A percentile compares a stretch with the other conserved stretches of the same genome.
Evolutionary conservation across 2,888 invertebrate species (phyloP).

Genomic region (Teinopalpus imperialis): DNA sequence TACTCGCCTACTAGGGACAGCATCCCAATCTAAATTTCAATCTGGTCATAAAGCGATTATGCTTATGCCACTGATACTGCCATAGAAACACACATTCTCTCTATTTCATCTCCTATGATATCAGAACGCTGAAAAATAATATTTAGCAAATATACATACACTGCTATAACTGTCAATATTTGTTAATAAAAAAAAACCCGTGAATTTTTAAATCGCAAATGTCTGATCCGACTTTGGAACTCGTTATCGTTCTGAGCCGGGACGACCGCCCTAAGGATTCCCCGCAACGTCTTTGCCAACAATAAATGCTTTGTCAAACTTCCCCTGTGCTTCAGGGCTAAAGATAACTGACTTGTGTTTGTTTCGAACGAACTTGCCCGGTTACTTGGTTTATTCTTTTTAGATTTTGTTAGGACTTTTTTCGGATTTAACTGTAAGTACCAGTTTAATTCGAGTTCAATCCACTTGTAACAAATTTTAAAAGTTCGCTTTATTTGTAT

Average conservation of each 20-base stretch:
- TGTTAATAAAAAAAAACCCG: slow-evolving; percentile 2
- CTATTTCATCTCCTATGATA: too few species aligned
- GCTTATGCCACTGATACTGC: too few species aligned
- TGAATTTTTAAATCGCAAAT: slow-evolving; percentile 29
- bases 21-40: too few species aligned
- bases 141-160: too few species aligned
- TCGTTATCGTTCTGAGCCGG: slow-evolving; percentile 61
- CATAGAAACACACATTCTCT: too few species aligned
- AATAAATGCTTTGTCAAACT: slow-evolving; percentile 76
- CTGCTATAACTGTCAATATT: too few species aligned
- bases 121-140: too few species aligned
- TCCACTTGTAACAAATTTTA: slow-evolving; percentile 27
- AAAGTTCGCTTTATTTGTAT: too few species aligned
- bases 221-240: slow-evolving; percentile 52
- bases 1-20: too few species aligned
- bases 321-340: slow-evolving; percentile 36
- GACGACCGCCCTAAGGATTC: slow-evolving; percentile 38
- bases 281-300: slow-evolving; percentile 55
- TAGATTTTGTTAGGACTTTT: slow-evolving; percentile 36
- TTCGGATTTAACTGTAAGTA: slow-evolving; percentile 26
- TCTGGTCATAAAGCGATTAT: too few species aligned
- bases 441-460: slow-evolving; percentile 30
- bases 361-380: slow-evolving; percentile 48
- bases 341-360: slow-evolving; percentile 66
- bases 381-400: slow-evolving; percentile 42